Evolutionary conservation across 2,113 vertebrate genomes (phyloP).

Genomic region (Himantopus leucocephalus): DNA sequence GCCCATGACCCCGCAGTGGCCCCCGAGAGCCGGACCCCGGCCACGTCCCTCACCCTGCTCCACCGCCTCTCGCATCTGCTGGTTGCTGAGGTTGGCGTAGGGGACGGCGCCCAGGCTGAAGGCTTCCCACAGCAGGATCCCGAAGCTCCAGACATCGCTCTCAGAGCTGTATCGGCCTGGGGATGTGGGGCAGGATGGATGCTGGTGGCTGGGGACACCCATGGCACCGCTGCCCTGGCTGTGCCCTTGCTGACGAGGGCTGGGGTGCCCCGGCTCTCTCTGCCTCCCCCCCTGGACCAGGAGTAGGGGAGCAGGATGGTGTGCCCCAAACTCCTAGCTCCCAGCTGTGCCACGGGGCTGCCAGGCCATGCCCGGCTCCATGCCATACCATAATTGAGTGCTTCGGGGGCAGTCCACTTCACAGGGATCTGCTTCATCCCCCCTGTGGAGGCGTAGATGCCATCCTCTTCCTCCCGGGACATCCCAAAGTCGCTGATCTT

Average conservation of each 20-base stretch:
- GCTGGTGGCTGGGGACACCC: background rate
- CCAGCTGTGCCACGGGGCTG: rapidly evolving
- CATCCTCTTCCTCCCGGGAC: constrained; percentile 92
- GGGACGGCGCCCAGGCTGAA: constrained; percentile 89
- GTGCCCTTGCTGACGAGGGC: rapidly evolving
- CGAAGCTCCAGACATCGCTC: constrained; percentile 96
- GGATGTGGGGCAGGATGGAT: background rate
- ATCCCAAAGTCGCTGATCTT: constrained; percentile 99
- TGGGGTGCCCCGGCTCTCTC: background rate
- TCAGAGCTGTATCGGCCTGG: constrained; percentile 90
- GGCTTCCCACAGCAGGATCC: constrained; percentile 92
- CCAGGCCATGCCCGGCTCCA: background rate
- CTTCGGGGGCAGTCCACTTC: constrained; percentile 96
- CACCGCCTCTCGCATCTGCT: constrained; percentile 88
- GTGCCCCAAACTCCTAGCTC: background rate
- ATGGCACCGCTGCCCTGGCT: background rate
- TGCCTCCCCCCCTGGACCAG: background rate
- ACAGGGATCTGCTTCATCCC: constrained; percentile 93
- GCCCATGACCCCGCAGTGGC: background rate
- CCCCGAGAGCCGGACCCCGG: background rate
- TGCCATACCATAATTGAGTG: constrained; percentile 89
- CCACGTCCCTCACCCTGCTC: constrained; percentile 79
- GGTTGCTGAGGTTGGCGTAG: constrained; percentile 89
- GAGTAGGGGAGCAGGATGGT: rapidly evolving
- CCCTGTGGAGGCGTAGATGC: constrained; percentile 86